Conservation (phyloP, 2,113 vertebrate species). For the Pagrus major region DNA sequence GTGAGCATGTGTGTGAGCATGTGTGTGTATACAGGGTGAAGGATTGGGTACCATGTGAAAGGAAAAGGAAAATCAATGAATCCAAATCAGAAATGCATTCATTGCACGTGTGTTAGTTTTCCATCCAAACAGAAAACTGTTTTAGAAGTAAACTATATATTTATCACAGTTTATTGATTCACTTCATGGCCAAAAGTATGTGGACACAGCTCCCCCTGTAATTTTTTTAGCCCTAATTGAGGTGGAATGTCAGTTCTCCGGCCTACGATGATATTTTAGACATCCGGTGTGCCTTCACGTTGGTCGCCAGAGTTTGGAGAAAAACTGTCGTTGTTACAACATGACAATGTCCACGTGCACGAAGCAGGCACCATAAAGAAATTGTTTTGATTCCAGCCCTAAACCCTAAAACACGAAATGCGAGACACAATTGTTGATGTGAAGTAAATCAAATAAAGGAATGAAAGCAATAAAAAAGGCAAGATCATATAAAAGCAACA, state of each 20-base stretch:
- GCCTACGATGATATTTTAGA: background rate
- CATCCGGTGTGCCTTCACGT: background rate
- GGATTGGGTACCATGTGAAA: background rate
- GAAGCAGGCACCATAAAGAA: background rate
- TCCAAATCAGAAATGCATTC: background rate
- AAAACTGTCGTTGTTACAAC: background rate
- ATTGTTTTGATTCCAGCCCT: background rate
- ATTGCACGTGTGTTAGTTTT: background rate
- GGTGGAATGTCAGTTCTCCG: background rate
- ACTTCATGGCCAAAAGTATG: background rate
- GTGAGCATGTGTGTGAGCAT: background rate
- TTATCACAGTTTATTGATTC: background rate
- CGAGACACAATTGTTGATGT: too few relatives aligned
- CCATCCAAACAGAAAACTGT: background rate
- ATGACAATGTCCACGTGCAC: background rate
- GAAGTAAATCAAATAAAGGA: too few relatives aligned
- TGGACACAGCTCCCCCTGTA: background rate
- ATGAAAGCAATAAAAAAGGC: too few relatives aligned
- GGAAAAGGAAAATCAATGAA: background rate
- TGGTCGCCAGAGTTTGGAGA: background rate
- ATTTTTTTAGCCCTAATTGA: background rate
- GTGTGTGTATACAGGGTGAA: background rate
- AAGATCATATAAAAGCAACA: too few relatives aligned
- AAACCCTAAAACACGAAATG: too few relatives aligned
- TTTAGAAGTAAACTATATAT: background rate